phyloP scores from a whole-genome alignment of 2,888 invertebrate genomes.

The Coremacera marginata region DNA sequence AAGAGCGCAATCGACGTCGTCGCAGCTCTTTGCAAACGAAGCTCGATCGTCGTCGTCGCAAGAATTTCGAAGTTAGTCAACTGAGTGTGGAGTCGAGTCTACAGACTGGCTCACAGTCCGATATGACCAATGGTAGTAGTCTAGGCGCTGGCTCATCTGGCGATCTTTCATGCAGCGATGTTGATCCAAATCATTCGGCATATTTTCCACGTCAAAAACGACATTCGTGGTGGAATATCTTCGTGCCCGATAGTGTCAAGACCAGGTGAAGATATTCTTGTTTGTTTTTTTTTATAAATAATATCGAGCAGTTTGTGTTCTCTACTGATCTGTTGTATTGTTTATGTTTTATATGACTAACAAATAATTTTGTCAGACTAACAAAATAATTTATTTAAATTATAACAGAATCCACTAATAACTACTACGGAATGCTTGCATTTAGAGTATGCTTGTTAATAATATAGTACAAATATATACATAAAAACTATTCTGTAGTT shows the following conservation, averaged over 20 bases:
- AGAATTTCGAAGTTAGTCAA: conserved; percentile 64
- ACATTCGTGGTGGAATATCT: conserved; percentile 91
- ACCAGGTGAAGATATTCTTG: conserved; percentile 76
- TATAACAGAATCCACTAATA: too few species aligned
- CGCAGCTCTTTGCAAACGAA: conserved; percentile 68
- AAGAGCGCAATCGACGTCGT: conserved; percentile 66
- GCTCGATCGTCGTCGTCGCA: conserved; percentile 67
- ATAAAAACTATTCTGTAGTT: too few species aligned
- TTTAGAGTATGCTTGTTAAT: not conserved
- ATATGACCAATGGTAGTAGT: conserved; percentile 49
- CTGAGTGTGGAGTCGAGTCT: conserved; percentile 50
- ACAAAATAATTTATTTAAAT: conserved; percentile 27
- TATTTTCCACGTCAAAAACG: conserved; percentile 75
- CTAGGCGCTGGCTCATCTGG: conserved; percentile 50
- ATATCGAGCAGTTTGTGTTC: too few species aligned
- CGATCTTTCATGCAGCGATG: conserved; percentile 55
- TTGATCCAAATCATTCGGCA: conserved; percentile 59
- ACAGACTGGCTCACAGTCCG: conserved; percentile 48
- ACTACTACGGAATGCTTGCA: not conserved
- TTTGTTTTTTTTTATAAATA: conserved; percentile 10
- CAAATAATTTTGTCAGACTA: conserved; percentile 45
- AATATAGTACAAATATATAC: not conserved
- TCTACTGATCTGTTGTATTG: not conserved
- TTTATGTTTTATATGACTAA: not conserved
- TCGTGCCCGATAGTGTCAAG: conserved; percentile 81